Conservation (phyloP, 2,888 invertebrate genomes). For the Cephus sareptanus region DNA sequence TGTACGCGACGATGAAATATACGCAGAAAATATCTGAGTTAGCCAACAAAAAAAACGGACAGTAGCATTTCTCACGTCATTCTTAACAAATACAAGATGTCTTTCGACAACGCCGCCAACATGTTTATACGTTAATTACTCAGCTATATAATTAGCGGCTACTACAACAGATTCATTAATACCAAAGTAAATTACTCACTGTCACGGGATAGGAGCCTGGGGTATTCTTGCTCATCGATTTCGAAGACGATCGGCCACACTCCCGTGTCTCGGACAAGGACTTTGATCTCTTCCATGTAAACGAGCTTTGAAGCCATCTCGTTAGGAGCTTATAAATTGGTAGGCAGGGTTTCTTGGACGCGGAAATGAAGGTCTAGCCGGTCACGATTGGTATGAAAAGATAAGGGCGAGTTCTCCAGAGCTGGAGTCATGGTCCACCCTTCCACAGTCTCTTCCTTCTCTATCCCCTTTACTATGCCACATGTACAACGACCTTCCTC, state of each 20-base stretch:
- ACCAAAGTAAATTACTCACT: background rate
- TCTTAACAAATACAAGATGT: background rate
- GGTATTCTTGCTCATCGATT: background rate
- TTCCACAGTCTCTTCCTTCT: slow-evolving; percentile 19
- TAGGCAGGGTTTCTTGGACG: slow-evolving; percentile 51
- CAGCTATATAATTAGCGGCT: background rate
- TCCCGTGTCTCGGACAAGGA: background rate
- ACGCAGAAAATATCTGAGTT: background rate
- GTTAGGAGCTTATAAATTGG: slow-evolving; percentile 59
- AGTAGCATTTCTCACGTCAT: background rate
- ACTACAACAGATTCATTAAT: background rate
- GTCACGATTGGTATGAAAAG: slow-evolving; percentile 60
- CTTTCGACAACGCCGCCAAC: background rate
- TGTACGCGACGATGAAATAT: background rate
- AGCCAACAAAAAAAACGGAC: background rate
- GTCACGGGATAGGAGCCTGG: background rate
- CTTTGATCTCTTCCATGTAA: slow-evolving; percentile 54
- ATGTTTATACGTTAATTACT: background rate
- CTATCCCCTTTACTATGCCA: background rate
- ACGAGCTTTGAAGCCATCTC: slow-evolving; percentile 54
- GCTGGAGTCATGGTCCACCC: slow-evolving; percentile 30
- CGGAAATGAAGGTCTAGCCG: slow-evolving; percentile 64
- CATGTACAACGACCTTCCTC: slow-evolving; percentile 20
- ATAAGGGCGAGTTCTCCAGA: slow-evolving; percentile 56
- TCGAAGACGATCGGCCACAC: background rate